A percentile compares a stretch with the other conserved stretches of the same genome.
Conservation (phyloP, 2,113 vertebrate genomes). For the Chrysemys picta region DNA sequence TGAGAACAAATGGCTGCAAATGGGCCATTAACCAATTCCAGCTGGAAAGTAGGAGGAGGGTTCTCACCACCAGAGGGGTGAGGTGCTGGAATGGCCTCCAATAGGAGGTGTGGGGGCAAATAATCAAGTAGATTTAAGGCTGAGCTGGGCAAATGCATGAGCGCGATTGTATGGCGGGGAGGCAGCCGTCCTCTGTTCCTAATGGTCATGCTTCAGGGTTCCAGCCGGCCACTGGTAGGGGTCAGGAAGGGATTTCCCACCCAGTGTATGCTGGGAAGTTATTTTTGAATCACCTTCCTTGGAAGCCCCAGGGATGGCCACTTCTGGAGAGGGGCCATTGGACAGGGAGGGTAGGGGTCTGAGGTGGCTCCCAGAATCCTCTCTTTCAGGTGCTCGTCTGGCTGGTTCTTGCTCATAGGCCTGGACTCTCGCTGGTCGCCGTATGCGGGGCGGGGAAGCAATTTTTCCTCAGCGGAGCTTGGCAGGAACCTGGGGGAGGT, state of each 20-base stretch:
- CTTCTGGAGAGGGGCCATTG: not conserved
- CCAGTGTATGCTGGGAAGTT: no score
- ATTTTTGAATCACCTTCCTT: not conserved
- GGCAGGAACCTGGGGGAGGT: no score
- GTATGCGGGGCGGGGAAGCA: not conserved
- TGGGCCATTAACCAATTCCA: not conserved
- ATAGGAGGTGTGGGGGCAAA: not conserved
- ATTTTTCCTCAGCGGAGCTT: no score
- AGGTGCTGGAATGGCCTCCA: not conserved
- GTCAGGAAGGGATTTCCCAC: not conserved
- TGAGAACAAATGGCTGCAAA: not conserved
- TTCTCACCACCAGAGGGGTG: not conserved
- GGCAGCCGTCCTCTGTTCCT: not conserved
- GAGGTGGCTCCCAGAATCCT: not conserved
- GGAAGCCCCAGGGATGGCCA: not conserved
- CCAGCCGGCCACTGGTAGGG: not conserved
- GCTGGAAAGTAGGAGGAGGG: not conserved
- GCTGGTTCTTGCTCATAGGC: not conserved
- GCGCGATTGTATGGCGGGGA: not conserved
- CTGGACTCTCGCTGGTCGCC: not conserved
- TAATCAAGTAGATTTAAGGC: not conserved
- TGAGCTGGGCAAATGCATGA: no score
- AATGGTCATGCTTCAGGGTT: not conserved
- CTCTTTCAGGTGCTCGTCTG: no score
- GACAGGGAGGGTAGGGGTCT: not conserved